These are phyloP conservation scores for Thera obeliscata DNA, from an alignment of 2,888 invertebrate genomes.

Conservation along the genomic window DNA sequence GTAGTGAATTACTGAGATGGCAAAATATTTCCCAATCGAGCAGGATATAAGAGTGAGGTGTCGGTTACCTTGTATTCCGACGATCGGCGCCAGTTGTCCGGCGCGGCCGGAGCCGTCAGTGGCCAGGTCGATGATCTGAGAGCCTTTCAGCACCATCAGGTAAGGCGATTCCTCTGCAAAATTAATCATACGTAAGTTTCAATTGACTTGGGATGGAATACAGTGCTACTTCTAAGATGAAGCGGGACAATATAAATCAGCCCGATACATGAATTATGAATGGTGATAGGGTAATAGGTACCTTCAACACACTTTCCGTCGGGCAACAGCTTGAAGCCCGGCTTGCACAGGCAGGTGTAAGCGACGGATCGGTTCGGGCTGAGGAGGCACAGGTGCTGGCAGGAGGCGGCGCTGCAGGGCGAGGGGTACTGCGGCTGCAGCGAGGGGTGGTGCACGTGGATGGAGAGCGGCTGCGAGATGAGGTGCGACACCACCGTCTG, in stretches of 20 bases:
- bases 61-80: constrained; percentile 87
- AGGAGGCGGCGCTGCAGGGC: constrained; percentile 88
- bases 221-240: too few relatives aligned
- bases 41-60: neutral
- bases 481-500: constrained; percentile 97
- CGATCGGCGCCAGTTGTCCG: constrained; percentile 93
- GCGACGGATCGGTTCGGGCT: constrained; percentile 89
- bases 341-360: constrained; percentile 95
- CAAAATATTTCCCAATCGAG: neutral
- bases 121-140: constrained; percentile 94
- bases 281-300: constrained; percentile 34
- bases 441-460: constrained; percentile 97
- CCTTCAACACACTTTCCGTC: constrained; percentile 90
- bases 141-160: constrained; percentile 94
- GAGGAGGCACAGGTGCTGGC: constrained; percentile 96
- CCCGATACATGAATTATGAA: neutral
- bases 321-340: constrained; percentile 89
- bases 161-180: constrained; percentile 92
- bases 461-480: constrained; percentile 97
- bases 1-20: neutral
- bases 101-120: constrained; percentile 90
- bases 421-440: constrained; percentile 92
- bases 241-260: too few relatives aligned
- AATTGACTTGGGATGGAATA: neutral
- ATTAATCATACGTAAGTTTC: constrained; percentile 3